phyloP scores from a whole-genome alignment of 2,113 vertebrate species.

The Mus spicilegus region DNA sequence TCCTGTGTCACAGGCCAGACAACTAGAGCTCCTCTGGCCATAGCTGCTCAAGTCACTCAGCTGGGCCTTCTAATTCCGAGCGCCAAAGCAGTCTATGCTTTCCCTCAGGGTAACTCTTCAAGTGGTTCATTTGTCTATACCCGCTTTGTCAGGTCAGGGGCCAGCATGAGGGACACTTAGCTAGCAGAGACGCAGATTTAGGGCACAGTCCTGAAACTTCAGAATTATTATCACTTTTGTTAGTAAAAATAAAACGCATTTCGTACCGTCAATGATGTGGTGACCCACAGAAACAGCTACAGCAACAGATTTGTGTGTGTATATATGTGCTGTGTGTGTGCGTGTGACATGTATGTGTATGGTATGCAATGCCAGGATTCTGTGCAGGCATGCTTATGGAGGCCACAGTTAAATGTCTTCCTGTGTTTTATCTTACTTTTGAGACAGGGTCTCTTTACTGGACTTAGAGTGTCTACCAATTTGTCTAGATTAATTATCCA shows the following conservation, averaged over 20 bases:
- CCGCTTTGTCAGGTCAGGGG: background rate
- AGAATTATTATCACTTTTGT: background rate
- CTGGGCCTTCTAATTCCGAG: background rate
- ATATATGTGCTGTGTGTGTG: background rate
- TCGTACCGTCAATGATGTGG: background rate
- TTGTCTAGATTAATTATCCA: background rate
- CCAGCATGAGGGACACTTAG: background rate
- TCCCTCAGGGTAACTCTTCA: background rate
- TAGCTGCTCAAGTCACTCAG: background rate
- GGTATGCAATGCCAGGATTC: background rate
- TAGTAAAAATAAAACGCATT: background rate
- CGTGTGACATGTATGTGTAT: background rate
- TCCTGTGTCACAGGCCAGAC: background rate
- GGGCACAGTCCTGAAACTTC: background rate
- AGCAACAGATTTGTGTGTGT: background rate
- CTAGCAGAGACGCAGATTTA: background rate
- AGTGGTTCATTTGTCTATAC: background rate
- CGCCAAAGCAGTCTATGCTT: background rate
- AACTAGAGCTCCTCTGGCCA: rapidly evolving
- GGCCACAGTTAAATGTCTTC: background rate
- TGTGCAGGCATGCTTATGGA: too few relatives aligned
- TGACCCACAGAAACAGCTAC: background rate
- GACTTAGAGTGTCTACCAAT: background rate
- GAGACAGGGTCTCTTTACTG: background rate
- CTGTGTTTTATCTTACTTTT: too few relatives aligned